A percentile compares a stretch with the other conserved stretches of the same genome.
Evolutionary conservation across 2,797 vertebrate genomes (phyloP).

Genomic region (Odontamblyopus lacepedii): DNA sequence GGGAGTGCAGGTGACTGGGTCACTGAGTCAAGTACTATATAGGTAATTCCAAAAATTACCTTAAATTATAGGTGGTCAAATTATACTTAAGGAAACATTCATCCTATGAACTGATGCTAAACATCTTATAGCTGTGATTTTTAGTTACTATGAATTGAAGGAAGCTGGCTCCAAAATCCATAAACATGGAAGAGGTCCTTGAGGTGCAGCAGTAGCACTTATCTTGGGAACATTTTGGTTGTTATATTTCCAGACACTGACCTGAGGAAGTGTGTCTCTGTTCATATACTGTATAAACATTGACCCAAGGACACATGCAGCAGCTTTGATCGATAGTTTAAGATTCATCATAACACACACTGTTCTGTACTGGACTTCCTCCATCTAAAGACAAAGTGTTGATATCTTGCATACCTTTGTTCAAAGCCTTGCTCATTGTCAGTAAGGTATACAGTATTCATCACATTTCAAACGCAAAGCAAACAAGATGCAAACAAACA

Average conservation of each 20-base stretch:
- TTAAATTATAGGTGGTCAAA: neutral
- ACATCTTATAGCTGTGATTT: conserved; percentile 1
- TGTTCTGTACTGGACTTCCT: neutral
- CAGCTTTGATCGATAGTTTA: conserved; percentile 5
- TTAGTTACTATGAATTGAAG: neutral
- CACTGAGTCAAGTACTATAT: neutral
- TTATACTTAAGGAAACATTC: neutral
- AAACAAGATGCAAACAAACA: conserved; percentile 4
- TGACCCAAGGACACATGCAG: conserved; percentile 6
- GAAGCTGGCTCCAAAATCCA: neutral
- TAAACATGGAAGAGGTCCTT: conserved; percentile 9
- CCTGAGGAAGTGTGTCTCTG: conserved; percentile 9
- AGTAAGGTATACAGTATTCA: conserved; percentile 13
- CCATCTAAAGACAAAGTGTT: neutral
- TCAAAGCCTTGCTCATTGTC: neutral
- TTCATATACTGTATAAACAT: conserved; percentile 16
- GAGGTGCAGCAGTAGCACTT: neutral
- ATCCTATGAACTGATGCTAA: neutral
- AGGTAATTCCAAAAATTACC: too few species aligned
- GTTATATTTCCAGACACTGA: conserved; percentile 13
- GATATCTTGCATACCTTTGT: neutral
- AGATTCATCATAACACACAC: neutral
- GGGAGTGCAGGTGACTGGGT: neutral
- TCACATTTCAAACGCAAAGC: conserved; percentile 30
- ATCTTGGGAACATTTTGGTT: conserved; percentile 4